A percentile compares a stretch with the other conserved stretches of the same genome.
These are phyloP conservation scores for Holotrichia oblita DNA, from an alignment of 1,140 invertebrate species.

Conservation along the genomic window DNA sequence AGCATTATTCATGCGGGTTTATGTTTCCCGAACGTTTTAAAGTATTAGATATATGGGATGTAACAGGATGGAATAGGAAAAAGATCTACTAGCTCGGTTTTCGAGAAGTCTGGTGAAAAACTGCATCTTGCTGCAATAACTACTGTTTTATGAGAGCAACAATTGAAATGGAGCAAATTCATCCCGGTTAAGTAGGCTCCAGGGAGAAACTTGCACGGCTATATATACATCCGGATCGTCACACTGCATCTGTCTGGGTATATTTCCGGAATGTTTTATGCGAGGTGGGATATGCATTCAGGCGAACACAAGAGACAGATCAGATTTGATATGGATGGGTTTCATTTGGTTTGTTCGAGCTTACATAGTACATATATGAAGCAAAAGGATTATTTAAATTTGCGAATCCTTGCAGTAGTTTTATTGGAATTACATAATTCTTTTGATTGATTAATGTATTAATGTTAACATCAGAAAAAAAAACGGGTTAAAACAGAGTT, in stretches of 20 bases:
- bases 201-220: background rate
- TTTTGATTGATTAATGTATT: no score
- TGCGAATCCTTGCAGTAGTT: no score
- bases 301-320: no score
- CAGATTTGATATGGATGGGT: no score
- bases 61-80: background rate
- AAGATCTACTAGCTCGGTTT: background rate
- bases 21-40: background rate
- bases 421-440: no score
- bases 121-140: conserved; percentile 22
- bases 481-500: no score
- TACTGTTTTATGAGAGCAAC: conserved; percentile 32
- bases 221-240: background rate
- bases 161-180: conserved; percentile 25
- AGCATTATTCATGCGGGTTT: conserved; percentile 10
- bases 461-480: no score
- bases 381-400: no score
- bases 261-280: background rate
- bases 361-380: no score
- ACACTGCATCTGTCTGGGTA: background rate
- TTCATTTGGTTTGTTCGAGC: no score
- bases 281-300: background rate
- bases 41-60: background rate
- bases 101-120: conserved; percentile 5
- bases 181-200: conserved; percentile 22